These are phyloP conservation scores for Promerops cafer DNA, from an alignment of 2,113 vertebrate species.

Conservation along the genomic window DNA sequence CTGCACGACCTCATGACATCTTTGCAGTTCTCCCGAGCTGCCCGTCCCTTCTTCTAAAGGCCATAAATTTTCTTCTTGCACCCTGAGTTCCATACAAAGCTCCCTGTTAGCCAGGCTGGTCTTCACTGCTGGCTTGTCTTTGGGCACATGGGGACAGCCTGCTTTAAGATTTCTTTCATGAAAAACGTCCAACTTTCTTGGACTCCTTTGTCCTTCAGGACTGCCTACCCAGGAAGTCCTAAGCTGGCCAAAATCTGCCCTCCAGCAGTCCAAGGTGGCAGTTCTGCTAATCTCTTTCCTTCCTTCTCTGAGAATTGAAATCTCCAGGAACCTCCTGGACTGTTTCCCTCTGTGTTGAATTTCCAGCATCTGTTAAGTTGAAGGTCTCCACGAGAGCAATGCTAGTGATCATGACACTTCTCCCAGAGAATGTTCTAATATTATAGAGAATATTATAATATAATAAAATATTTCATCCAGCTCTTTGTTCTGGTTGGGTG, in stretches of 20 bases:
- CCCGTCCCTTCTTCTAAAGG: not conserved
- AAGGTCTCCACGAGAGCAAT: not conserved
- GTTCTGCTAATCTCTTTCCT: not conserved
- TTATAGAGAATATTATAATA: not conserved
- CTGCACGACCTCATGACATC: rapidly evolving
- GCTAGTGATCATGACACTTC: rapidly evolving
- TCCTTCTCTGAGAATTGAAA: not conserved
- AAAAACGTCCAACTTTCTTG: not conserved
- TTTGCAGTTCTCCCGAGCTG: not conserved
- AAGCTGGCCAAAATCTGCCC: not conserved
- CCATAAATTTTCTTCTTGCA: not conserved
- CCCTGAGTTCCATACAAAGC: not conserved
- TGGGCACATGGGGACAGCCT: not conserved
- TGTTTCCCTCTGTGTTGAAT: not conserved
- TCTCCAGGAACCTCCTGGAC: not conserved
- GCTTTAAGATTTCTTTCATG: not conserved
- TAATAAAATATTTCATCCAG: not conserved
- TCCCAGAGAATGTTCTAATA: not conserved
- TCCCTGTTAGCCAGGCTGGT: not conserved
- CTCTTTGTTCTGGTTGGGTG: not conserved
- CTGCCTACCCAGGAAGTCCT: not conserved
- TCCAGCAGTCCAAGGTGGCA: not conserved
- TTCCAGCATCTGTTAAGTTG: not conserved
- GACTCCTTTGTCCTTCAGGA: not conserved
- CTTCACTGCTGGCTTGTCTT: not conserved